A percentile compares a stretch with the other conserved stretches of the same genome.
These are phyloP conservation scores for Semaprochilodus insignis DNA, from an alignment of 2,797 vertebrate genomes.

Conservation along the genomic window DNA sequence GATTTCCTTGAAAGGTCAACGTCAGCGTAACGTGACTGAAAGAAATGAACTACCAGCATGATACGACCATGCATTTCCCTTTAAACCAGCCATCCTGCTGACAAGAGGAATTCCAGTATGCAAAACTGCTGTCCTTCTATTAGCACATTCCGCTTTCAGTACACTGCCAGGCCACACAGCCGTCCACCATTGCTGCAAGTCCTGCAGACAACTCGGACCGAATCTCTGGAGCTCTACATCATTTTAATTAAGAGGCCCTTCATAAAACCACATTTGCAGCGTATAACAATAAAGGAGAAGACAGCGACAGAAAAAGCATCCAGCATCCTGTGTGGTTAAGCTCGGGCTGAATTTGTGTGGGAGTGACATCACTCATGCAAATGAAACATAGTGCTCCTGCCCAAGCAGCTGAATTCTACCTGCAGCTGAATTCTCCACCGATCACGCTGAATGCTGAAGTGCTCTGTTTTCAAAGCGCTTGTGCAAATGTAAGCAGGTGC, in stretches of 20 bases:
- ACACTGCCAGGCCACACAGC: not conserved
- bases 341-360: not conserved
- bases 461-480: conserved; percentile 19
- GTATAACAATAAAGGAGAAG: not conserved
- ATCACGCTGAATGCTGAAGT: conserved; percentile 1
- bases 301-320: not conserved
- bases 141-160: conserved; percentile 22
- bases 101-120: conserved; percentile 37
- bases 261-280: not conserved
- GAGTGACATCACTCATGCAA: conserved; percentile 48
- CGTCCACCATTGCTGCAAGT: too few relatives aligned
- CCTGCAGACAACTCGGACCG: not conserved
- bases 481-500: conserved; percentile 51
- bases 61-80: conserved; percentile 44
- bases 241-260: not conserved
- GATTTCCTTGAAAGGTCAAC: conserved; percentile 42
- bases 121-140: conserved; percentile 40
- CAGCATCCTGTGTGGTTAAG: conserved; percentile 10
- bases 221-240: not conserved
- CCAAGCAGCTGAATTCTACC: not conserved
- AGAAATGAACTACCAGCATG: conserved; percentile 24
- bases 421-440: conserved; percentile 3
- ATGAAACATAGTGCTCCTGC: conserved; percentile 17
- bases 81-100: conserved; percentile 39
- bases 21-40: conserved; percentile 47